Evolutionary conservation across 2,888 invertebrate species (phyloP).

Genomic region (Dryadula phaetusa): DNA sequence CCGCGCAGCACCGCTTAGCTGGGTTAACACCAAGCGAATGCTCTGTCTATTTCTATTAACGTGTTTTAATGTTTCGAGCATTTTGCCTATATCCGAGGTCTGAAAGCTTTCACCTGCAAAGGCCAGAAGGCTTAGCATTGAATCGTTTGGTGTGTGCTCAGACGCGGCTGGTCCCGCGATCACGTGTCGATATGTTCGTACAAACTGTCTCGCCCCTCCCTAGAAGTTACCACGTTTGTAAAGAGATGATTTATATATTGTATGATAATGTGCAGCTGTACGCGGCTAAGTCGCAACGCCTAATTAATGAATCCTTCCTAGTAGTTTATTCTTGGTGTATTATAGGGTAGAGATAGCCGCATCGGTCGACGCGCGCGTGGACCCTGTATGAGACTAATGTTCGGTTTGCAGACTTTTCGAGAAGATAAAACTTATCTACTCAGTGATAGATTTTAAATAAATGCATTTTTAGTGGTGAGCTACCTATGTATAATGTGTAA

Average conservation of each 20-base stretch:
- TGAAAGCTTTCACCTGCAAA: background rate
- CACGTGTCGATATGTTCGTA: constrained; percentile 64
- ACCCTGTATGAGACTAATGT: constrained; percentile 69
- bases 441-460: constrained; percentile 78
- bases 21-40: constrained; percentile 27
- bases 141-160: constrained; percentile 25
- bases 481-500: constrained; percentile 71
- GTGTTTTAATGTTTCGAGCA: constrained; percentile 26
- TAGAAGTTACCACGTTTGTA: constrained; percentile 81
- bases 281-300: constrained; percentile 77
- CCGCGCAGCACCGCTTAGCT: constrained; percentile 54
- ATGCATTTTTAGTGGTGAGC: constrained; percentile 83
- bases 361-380: constrained; percentile 51
- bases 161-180: constrained; percentile 46
- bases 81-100: background rate
- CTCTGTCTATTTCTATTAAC: constrained; percentile 22
- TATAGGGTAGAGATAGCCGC: constrained; percentile 59
- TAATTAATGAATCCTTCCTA: constrained; percentile 76
- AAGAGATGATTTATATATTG: constrained; percentile 74
- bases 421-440: constrained; percentile 82
- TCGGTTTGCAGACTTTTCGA: constrained; percentile 81
- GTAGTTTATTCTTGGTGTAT: constrained; percentile 60
- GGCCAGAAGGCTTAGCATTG: constrained; percentile 5
- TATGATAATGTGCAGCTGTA: constrained; percentile 79
- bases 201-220: constrained; percentile 73